Evolutionary conservation across 2,113 vertebrate species (phyloP).

Genomic region (Muntiacus muntjak): DNA sequence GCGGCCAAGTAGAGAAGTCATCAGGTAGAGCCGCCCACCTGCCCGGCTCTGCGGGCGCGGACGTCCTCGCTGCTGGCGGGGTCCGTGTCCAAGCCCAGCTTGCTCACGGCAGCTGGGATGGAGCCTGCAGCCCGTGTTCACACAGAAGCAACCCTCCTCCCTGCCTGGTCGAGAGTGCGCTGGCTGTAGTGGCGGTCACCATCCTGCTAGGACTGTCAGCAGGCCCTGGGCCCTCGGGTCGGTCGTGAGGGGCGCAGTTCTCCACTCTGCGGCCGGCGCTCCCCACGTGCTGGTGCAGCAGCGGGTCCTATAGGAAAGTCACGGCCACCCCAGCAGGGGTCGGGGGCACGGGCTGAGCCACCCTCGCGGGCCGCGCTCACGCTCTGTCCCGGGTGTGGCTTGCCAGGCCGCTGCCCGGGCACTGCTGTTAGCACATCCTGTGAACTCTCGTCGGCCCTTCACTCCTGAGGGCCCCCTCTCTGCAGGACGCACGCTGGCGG

Average conservation of each 20-base stretch:
- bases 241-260: background rate
- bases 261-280: background rate
- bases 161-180: background rate
- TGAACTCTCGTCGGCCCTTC: too few relatives aligned
- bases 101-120: fast-evolving
- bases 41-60: fast-evolving
- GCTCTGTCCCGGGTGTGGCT: background rate
- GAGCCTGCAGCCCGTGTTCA: background rate
- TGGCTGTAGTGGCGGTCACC: background rate
- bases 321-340: background rate
- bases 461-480: fast-evolving
- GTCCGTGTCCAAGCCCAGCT: background rate
- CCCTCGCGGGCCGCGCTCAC: fast-evolving
- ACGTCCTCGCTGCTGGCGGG: background rate
- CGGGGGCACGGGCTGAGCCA: background rate
- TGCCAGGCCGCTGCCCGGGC: background rate
- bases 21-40: constrained; percentile 82
- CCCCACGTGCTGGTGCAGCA: fast-evolving
- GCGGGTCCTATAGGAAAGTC: background rate
- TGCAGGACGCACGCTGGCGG: fast-evolving
- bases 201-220: background rate
- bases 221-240: background rate
- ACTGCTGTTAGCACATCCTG: background rate
- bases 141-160: background rate
- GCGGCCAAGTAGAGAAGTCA: constrained; percentile 93